Percentiles rank a stretch among this genome's conserved stretches.
Conservation (phyloP, 1,140 invertebrate species). For the Drosophila kurseongensis region DNA sequence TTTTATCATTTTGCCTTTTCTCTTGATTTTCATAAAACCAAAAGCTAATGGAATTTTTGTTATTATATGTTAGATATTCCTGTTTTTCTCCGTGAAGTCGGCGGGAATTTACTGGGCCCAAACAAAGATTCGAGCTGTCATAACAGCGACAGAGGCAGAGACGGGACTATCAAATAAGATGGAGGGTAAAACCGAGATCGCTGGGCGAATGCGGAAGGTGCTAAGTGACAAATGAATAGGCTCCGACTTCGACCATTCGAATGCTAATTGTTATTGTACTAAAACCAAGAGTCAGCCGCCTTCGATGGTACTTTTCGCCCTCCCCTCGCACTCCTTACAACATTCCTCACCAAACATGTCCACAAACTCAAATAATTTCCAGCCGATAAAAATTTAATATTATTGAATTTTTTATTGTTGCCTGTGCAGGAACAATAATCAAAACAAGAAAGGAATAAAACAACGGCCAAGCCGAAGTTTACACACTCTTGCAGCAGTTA, state of each 20-base stretch:
- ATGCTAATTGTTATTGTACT: conserved; percentile 72
- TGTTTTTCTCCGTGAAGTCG: conserved; percentile 4
- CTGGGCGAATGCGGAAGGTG: conserved; percentile 39
- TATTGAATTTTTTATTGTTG: conserved; percentile 75
- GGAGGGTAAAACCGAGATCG: neutral
- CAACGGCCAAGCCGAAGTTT: too few species aligned
- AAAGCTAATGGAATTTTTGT: too few species aligned
- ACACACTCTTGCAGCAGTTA: too few species aligned
- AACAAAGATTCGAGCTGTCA: conserved; percentile 60
- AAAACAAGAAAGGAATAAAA: conserved; percentile 1
- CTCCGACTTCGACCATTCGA: conserved; percentile 19
- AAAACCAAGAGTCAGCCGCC: conserved; percentile 14
- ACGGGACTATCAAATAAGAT: neutral
- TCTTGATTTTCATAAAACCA: too few species aligned
- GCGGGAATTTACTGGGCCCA: conserved; percentile 14
- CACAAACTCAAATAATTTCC: conserved; percentile 57
- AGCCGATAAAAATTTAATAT: conserved; percentile 76
- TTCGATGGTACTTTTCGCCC: neutral
- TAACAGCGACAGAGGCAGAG: conserved; percentile 32
- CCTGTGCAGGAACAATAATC: conserved; percentile 37
- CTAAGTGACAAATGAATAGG: conserved; percentile 42
- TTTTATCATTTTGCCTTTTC: too few species aligned
- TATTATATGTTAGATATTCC: too few species aligned
- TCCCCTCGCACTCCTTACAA: neutral
- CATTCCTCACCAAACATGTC: conserved; percentile 41